phyloP scores from a whole-genome alignment of 1,140 invertebrate species.

The Aphelenchoides avenae region DNA sequence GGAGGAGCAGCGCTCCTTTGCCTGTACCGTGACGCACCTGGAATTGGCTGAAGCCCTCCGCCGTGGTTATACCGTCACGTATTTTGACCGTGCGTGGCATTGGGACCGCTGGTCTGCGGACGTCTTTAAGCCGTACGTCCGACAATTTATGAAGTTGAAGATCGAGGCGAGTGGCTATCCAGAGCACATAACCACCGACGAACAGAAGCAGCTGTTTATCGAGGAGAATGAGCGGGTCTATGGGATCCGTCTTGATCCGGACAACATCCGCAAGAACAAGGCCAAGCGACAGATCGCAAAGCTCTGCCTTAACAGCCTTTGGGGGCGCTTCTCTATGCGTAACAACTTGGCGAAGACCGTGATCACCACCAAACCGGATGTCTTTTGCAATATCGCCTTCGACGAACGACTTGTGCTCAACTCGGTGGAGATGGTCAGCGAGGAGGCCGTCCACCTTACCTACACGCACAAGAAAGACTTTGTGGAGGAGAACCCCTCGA shows the following conservation, averaged over 20 bases:
- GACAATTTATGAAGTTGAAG: too few species aligned
- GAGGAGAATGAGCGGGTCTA: not conserved
- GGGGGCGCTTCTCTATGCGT: conserved; percentile 2
- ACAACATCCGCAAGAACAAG: conserved; percentile 2
- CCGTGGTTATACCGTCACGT: too few species aligned
- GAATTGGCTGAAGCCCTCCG: conserved; percentile 9
- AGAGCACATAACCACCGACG: too few species aligned
- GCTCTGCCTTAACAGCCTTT: not conserved
- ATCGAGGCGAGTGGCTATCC: not conserved
- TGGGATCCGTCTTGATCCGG: not conserved
- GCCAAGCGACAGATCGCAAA: not conserved
- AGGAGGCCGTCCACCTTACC: not conserved
- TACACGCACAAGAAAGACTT: not conserved
- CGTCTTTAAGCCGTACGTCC: not conserved
- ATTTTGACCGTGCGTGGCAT: not conserved
- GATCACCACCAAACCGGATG: not conserved
- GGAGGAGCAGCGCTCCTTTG: conserved; percentile 5
- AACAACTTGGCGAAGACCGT: not conserved
- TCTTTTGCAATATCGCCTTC: not conserved
- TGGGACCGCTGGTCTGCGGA: not conserved
- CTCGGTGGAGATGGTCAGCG: not conserved
- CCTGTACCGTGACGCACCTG: not conserved
- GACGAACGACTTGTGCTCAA: not conserved
- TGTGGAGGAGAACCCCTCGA: too few species aligned
- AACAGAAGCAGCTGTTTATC: too few species aligned